Percentiles rank a stretch among this genome's conserved stretches.
These are phyloP conservation scores for Chiridota heheva DNA, from an alignment of 35 echinoderm and acorn worm genomes.

Conservation along the genomic window DNA sequence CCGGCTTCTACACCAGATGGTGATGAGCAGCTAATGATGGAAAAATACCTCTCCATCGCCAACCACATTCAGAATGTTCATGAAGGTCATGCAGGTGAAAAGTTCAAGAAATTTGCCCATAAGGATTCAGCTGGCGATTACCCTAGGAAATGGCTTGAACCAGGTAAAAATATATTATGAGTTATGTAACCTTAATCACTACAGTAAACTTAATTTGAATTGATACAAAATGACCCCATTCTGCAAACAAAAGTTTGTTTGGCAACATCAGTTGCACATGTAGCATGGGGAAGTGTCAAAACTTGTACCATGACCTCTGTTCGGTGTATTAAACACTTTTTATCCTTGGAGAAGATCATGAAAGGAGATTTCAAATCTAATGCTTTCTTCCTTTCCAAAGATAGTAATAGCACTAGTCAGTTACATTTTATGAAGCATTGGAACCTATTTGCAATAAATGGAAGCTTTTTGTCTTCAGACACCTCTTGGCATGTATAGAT, in stretches of 20 bases:
- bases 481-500: too few species aligned
- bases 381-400: too few species aligned
- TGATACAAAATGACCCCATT: too few species aligned
- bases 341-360: background rate
- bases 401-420: too few species aligned
- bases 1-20: conserved; percentile 55
- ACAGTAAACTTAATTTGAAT: too few species aligned
- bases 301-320: background rate
- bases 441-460: too few species aligned
- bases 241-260: background rate
- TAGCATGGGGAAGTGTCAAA: too few species aligned
- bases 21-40: conserved; percentile 42
- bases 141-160: background rate
- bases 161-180: background rate
- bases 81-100: too few species aligned
- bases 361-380: conserved; percentile 5
- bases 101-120: background rate
- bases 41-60: conserved; percentile 32
- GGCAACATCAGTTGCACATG: too few species aligned
- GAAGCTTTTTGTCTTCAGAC: too few species aligned
- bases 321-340: background rate
- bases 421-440: too few species aligned
- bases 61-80: conserved; percentile 39
- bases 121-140: conserved; percentile 8
- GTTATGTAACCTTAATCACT: background rate